Evolutionary conservation across 1,140 invertebrate species (phyloP).

Genomic region (Helicorthomorpha holstii): DNA sequence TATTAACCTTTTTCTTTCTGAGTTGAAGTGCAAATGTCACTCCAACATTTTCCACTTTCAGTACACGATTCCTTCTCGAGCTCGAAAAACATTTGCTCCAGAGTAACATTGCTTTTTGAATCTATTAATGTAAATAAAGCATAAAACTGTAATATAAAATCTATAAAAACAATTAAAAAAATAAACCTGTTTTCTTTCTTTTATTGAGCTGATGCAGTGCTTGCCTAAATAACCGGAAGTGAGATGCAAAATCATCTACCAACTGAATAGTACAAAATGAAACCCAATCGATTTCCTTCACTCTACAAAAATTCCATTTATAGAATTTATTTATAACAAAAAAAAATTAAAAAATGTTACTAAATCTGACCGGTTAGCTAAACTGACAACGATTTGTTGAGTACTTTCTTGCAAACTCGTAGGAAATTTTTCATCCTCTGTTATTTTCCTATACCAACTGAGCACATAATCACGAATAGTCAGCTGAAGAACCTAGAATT

Average conservation of each 20-base stretch:
- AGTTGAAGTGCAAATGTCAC: conserved; percentile 30
- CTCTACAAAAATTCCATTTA: conserved; percentile 29
- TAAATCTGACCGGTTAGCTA: conserved; percentile 31
- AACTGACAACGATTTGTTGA: conserved; percentile 33
- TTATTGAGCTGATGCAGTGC: conserved; percentile 42
- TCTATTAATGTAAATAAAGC: conserved; percentile 15
- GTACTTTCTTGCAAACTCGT: conserved; percentile 32
- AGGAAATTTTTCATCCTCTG: conserved; percentile 35
- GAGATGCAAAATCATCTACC: conserved; percentile 76
- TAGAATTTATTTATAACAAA: not conserved
- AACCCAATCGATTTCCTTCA: conserved; percentile 79
- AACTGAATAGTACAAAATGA: conserved; percentile 65
- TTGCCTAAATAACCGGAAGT: conserved; percentile 60
- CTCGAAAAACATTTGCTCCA: conserved; percentile 51
- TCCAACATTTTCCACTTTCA: conserved; percentile 45
- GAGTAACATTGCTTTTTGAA: conserved; percentile 17
- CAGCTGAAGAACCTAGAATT: conserved; percentile 42
- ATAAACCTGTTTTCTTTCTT: conserved; percentile 27
- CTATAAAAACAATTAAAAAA: not conserved
- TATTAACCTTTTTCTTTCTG: conserved; percentile 21
- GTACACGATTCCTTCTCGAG: conserved; percentile 28
- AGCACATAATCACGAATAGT: conserved; percentile 59
- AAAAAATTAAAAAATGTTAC: not conserved
- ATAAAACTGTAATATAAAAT: not conserved
- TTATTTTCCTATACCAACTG: conserved; percentile 48